phyloP scores from a whole-genome alignment of 1,140 invertebrate genomes.

The Bombus waltoni region DNA sequence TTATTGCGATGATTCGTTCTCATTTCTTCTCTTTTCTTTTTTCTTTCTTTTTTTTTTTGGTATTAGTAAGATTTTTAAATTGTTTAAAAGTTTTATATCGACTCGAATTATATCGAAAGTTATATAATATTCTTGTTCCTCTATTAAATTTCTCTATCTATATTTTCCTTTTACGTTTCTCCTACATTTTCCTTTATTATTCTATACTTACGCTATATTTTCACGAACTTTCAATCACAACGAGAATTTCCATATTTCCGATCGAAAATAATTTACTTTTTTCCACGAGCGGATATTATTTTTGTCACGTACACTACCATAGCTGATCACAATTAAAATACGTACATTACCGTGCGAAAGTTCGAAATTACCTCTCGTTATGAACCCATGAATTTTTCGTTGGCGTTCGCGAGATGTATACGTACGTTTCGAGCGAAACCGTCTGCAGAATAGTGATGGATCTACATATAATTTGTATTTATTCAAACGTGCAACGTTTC shows the following conservation, averaged over 20 bases:
- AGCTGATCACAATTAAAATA: conserved; percentile 1
- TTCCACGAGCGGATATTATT: not conserved
- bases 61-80: not conserved
- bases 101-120: not conserved
- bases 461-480: conserved; percentile 27
- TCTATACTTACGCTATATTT: not conserved
- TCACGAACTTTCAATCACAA: not conserved
- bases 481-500: conserved; percentile 21
- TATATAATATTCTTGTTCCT: not conserved
- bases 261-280: not conserved
- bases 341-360: not conserved
- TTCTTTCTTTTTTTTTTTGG: not conserved
- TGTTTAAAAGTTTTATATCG: not conserved
- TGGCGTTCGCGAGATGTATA: not conserved
- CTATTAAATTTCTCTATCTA: not conserved
- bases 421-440: not conserved
- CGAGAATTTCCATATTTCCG: not conserved
- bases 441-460: not conserved
- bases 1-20: too few relatives aligned
- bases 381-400: conserved; percentile 9
- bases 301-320: not conserved
- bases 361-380: conserved; percentile 17
- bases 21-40: too few relatives aligned
- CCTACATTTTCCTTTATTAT: not conserved
- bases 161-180: too few relatives aligned